phyloP scores from a whole-genome alignment of 2,113 vertebrate genomes.

The Morphnarchus princeps region DNA sequence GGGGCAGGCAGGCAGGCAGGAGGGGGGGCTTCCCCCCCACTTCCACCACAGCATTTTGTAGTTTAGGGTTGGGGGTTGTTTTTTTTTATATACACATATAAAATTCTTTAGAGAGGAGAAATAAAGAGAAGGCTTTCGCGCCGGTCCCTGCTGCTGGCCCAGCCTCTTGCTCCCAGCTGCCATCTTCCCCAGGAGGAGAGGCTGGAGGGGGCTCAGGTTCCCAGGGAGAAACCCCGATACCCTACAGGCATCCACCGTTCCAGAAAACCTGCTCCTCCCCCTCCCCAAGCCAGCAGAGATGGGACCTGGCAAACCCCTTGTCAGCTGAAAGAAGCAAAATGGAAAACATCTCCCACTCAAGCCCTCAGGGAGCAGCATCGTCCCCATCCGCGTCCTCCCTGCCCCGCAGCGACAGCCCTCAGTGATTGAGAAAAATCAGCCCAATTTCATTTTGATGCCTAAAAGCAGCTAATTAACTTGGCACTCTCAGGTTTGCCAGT shows the following conservation, averaged over 20 bases:
- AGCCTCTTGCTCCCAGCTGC: background rate
- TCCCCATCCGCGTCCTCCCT: background rate
- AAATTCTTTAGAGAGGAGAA: background rate
- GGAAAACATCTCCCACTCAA: background rate
- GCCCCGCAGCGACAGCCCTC: background rate
- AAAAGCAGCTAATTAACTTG: background rate
- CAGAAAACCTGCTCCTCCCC: fast-evolving
- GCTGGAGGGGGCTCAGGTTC: background rate
- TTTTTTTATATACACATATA: background rate
- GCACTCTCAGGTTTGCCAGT: background rate
- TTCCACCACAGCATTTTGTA: background rate
- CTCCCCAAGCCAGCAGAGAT: background rate
- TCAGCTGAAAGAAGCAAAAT: background rate
- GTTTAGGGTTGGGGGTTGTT: background rate
- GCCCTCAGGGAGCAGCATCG: background rate
- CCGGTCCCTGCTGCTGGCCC: background rate
- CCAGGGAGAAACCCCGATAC: fast-evolving
- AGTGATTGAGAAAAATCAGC: background rate
- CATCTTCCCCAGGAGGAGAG: fast-evolving
- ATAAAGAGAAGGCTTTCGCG: background rate
- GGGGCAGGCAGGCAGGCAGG: background rate
- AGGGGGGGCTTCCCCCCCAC: background rate
- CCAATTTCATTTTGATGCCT: background rate
- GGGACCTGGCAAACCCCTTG: background rate
- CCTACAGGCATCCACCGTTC: fast-evolving